phyloP scores from a whole-genome alignment of 35 echinoderm and acorn worm genomes.

The Stichopus chloronotus region DNA sequence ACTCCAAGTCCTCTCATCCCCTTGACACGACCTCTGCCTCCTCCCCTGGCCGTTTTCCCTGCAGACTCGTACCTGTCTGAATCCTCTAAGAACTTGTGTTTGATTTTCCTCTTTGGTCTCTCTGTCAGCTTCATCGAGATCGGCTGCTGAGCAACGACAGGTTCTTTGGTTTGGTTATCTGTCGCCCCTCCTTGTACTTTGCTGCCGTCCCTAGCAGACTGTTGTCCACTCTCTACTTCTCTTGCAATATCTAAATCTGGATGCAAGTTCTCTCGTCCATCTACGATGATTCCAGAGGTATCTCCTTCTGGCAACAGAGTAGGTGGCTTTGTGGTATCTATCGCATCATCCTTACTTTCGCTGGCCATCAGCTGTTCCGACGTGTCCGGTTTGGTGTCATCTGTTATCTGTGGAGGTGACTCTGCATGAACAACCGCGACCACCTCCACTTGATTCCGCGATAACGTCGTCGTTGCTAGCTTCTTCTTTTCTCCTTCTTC shows the following conservation, averaged over 20 bases:
- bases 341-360: not conserved
- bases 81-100: conserved; percentile 54
- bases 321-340: not conserved
- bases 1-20: not conserved
- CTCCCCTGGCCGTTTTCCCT: conserved; percentile 28
- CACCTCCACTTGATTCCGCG: not conserved
- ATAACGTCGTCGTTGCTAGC: not conserved
- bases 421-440: not conserved
- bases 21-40: not conserved
- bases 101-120: conserved; percentile 54
- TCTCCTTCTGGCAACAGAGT: not conserved
- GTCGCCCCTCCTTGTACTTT: not conserved
- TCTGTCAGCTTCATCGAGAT: not conserved
- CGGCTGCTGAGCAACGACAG: not conserved
- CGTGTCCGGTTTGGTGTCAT: not conserved
- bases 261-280: not conserved
- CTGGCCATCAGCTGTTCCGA: not conserved
- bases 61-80: not conserved
- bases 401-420: not conserved
- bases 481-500: not conserved
- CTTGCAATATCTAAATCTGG: not conserved
- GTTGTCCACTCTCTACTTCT: not conserved
- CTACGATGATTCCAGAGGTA: not conserved
- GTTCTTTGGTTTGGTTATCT: not conserved
- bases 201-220: not conserved